Evolutionary conservation across 2,888 invertebrate species (phyloP).

Genomic region (Macaria notata): DNA sequence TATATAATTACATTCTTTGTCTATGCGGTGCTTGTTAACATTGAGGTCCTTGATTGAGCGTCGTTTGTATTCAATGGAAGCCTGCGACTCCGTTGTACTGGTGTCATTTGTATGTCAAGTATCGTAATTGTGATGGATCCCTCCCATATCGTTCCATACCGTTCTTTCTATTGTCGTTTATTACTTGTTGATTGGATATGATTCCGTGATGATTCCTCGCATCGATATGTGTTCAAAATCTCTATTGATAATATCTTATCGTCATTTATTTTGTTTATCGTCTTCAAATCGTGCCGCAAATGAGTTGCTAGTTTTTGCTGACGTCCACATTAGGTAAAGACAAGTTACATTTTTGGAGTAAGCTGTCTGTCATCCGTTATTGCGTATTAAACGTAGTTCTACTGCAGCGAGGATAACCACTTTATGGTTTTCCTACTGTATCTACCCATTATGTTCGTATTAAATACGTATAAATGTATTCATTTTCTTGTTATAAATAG

Average conservation of each 20-base stretch:
- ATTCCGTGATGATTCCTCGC: slow-evolving; percentile 19
- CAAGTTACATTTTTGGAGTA: slow-evolving; percentile 66
- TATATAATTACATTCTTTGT: slow-evolving; percentile 43
- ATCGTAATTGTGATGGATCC: slow-evolving; percentile 56
- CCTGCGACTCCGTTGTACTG: slow-evolving; percentile 39
- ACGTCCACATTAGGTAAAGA: slow-evolving; percentile 49
- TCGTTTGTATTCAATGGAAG: slow-evolving; percentile 56
- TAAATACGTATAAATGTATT: neutral
- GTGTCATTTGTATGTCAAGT: slow-evolving; percentile 48
- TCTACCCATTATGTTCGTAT: neutral
- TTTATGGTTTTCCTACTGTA: slow-evolving; percentile 42
- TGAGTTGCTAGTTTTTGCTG: slow-evolving; percentile 47
- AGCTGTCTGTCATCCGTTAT: slow-evolving; percentile 35
- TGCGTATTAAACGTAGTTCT: slow-evolving; percentile 40
- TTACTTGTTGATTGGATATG: slow-evolving; percentile 35
- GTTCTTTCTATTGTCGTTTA: slow-evolving; percentile 53
- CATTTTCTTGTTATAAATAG: neutral
- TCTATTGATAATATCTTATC: neutral
- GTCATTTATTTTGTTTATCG: slow-evolving; percentile 7
- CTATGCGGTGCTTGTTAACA: slow-evolving; percentile 42
- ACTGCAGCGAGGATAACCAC: slow-evolving; percentile 47
- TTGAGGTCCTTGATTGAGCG: slow-evolving; percentile 44
- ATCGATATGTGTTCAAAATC: slow-evolving; percentile 7
- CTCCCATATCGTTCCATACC: slow-evolving; percentile 44
- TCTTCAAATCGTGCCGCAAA: slow-evolving; percentile 26